Evolutionary conservation across 2,888 invertebrate genomes (phyloP).

Genomic region (Endotricha flammealis): DNA sequence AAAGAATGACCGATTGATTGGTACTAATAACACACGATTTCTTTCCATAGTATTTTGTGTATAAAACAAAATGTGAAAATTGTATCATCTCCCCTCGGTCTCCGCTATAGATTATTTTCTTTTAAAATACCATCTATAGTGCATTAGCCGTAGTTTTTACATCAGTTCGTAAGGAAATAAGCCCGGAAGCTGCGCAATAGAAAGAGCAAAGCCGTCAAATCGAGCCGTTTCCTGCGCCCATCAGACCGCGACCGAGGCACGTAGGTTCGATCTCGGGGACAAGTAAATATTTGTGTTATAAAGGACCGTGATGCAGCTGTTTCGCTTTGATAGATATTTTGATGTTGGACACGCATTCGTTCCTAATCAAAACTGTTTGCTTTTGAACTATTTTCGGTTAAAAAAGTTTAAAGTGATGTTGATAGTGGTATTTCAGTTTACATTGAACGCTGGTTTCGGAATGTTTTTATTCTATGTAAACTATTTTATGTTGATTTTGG

Average conservation of each 20-base stretch:
- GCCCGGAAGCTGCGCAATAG: constrained; percentile 37
- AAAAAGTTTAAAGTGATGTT: constrained; percentile 2
- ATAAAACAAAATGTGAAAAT: no score
- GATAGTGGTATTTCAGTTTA: constrained; percentile 6
- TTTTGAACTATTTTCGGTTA: neutral
- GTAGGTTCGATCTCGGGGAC: constrained; percentile 49
- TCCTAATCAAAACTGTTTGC: neutral
- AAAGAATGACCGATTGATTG: no score
- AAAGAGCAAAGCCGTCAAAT: constrained; percentile 28
- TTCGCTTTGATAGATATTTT: neutral
- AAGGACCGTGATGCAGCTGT: constrained; percentile 12
- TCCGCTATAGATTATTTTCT: no score
- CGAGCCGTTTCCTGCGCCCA: constrained; percentile 23
- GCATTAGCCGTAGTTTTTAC: constrained; percentile 4
- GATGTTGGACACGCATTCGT: neutral
- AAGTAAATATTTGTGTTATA: constrained; percentile 56
- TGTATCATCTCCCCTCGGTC: no score
- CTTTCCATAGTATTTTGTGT: no score
- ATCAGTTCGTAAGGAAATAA: constrained; percentile 28
- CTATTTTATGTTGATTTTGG: no score
- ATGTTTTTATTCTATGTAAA: no score
- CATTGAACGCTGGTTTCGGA: no score
- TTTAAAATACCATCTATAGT: no score
- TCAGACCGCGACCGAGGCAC: constrained; percentile 40
- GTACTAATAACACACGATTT: no score